Percentiles rank a stretch among this genome's conserved stretches.
These are phyloP conservation scores for Holocentrus rufus DNA, from an alignment of 2,797 vertebrate genomes.

Conservation along the genomic window DNA sequence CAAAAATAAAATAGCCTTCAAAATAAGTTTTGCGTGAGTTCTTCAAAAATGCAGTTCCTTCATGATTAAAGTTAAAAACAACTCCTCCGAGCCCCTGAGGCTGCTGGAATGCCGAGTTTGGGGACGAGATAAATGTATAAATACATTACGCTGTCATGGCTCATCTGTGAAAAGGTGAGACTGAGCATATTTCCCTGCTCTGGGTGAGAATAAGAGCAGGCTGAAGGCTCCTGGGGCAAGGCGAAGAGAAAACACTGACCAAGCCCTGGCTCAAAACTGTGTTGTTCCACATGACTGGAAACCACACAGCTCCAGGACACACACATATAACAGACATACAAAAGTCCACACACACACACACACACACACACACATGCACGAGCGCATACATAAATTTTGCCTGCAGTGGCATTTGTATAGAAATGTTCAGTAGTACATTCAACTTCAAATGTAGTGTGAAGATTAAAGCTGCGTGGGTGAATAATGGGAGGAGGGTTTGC, in stretches of 20 bases:
- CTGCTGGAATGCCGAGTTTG: conserved; percentile 18
- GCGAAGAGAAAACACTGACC: conserved; percentile 22
- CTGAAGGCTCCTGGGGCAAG: conserved; percentile 23
- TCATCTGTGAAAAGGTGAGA: conserved; percentile 25
- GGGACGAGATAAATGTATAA: conserved; percentile 24
- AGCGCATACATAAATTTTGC: conserved; percentile 1
- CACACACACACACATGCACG: not conserved
- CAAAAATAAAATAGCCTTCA: not conserved
- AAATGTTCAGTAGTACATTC: conserved; percentile 38
- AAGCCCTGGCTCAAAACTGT: no score
- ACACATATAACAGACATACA: not conserved
- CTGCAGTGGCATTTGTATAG: conserved; percentile 30
- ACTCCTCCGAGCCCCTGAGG: conserved; percentile 11
- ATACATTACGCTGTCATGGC: conserved; percentile 25
- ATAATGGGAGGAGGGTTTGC: conserved; percentile 37
- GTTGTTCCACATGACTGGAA: no score
- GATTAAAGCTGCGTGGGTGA: conserved; percentile 53
- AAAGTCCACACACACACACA: not conserved
- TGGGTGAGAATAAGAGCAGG: not conserved
- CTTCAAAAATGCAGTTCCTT: conserved; percentile 19
- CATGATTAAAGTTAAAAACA: not conserved
- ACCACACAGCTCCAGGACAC: not conserved
- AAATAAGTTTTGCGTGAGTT: conserved; percentile 24
- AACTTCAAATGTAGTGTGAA: conserved; percentile 44
- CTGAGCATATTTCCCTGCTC: conserved; percentile 15